Evolutionary conservation across 2,888 invertebrate species (phyloP).

Genomic region (Drosophila birchii): DNA sequence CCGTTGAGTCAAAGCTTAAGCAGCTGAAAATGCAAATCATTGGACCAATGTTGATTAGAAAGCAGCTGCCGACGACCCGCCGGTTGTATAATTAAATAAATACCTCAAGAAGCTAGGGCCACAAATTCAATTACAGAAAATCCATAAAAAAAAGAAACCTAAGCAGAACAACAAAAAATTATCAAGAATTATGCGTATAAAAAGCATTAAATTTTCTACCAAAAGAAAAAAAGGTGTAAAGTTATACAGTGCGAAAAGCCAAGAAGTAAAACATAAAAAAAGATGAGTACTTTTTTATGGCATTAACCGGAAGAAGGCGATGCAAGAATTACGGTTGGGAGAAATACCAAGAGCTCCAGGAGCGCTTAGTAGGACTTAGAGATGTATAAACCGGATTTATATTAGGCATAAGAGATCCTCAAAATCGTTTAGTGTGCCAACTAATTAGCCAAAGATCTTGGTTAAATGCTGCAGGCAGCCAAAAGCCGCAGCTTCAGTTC

Average conservation of each 20-base stretch:
- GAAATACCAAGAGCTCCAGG: not conserved
- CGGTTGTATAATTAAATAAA: slow-evolving; percentile 71
- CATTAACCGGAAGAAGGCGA: slow-evolving; percentile 64
- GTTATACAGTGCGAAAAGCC: slow-evolving; percentile 38
- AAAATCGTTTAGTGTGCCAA: slow-evolving; percentile 42
- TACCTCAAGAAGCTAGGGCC: slow-evolving; percentile 54
- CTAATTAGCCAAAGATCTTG: slow-evolving; percentile 44
- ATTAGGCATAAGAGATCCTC: slow-evolving; percentile 54
- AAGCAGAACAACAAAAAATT: slow-evolving; percentile 22
- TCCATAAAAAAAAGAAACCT: slow-evolving; percentile 14
- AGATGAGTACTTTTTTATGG: slow-evolving; percentile 66
- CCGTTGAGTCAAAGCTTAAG: slow-evolving; percentile 38
- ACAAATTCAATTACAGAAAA: slow-evolving; percentile 73
- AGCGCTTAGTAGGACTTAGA: slow-evolving; percentile 29
- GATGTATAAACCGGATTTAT: slow-evolving; percentile 65
- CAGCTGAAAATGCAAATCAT: slow-evolving; percentile 76
- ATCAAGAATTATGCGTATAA: slow-evolving; percentile 32
- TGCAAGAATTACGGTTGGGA: slow-evolving; percentile 43
- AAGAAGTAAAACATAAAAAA: slow-evolving; percentile 32
- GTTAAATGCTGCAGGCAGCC: slow-evolving; percentile 3
- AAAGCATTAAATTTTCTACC: slow-evolving; percentile 50
- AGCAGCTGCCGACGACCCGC: slow-evolving; percentile 32
- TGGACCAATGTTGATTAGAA: slow-evolving; percentile 53
- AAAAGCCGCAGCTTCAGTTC: slow-evolving; percentile 1
- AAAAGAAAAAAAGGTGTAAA: slow-evolving; percentile 62